These are phyloP conservation scores for Diorhabda elongata DNA, from an alignment of 1,140 invertebrate species.

Conservation along the genomic window DNA sequence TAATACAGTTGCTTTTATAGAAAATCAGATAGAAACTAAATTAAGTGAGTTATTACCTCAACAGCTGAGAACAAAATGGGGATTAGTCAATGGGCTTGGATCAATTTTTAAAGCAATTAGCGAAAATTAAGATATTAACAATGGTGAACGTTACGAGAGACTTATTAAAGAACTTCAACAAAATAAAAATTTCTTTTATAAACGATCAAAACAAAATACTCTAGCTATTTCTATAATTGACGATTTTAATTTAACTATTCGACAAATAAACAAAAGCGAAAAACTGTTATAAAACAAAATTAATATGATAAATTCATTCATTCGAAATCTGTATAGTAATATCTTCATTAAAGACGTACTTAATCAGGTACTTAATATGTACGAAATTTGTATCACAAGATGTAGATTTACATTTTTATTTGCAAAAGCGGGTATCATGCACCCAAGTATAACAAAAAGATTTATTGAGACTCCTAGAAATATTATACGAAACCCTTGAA, in stretches of 20 bases:
- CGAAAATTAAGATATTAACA: constrained; percentile 36
- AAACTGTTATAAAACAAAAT: background rate
- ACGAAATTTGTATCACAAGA: constrained; percentile 1
- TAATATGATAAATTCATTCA: background rate
- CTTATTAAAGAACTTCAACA: background rate
- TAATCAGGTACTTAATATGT: no score
- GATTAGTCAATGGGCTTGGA: no score
- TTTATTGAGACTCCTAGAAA: no score
- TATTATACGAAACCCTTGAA: no score
- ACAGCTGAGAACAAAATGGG: constrained; percentile 7
- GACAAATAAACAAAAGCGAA: background rate
- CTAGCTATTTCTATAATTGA: constrained; percentile 3
- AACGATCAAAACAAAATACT: constrained; percentile 11
- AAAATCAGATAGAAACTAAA: constrained; percentile 26
- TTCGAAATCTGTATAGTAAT: background rate
- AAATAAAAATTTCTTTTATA: no score
- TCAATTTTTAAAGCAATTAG: constrained; percentile 16
- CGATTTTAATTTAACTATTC: background rate
- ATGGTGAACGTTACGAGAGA: constrained; percentile 33
- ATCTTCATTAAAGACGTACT: constrained; percentile 1
- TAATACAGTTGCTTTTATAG: background rate
- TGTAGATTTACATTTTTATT: background rate
- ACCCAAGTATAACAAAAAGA: no score
- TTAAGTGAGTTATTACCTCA: constrained; percentile 30
- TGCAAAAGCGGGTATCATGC: background rate